Base-by-base conservation (phyloP, 1,140 invertebrate species). In the Brachystomella parvula region DNA sequence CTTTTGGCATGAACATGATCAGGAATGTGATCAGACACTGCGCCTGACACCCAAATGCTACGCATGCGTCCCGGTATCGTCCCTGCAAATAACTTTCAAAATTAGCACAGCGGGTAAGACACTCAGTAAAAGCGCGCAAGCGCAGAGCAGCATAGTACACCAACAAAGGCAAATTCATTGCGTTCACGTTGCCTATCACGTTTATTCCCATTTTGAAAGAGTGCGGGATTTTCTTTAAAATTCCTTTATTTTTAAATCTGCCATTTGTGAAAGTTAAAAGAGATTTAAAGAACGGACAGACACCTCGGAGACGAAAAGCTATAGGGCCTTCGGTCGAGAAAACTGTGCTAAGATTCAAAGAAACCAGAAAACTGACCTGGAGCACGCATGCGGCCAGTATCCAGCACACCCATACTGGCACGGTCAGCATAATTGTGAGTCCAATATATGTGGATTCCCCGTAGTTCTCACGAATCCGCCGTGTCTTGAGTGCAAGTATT, bases 1-100 rank as follows among this genome's bases (percentile, higher is more conserved):
- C 74, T 71, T 94, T 94, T 1, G 92, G 91, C 77, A 94, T 86
- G 78, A 96, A 96, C 91, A 96, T 94, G 15, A 92, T 84, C 56
- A 94, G 82, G 76, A 96, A 92, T 15, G 94, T 85, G 12, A 92
- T 83, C 1, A 87, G 83, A 30, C 90, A 86, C 3, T 89, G 92
- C 31, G 86, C 83, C 15, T 93, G 83, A 21, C 95, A 79, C 0
- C 92, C 93, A 74, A 90, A 92, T 0, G 89, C 91, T 0, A 94
- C 81, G 78, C 90, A 92, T 0, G 89, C 90, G 76, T 95, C 92
- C 58, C 87, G 85, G 69, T 87, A 59, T 19, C 65, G 19, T 15
- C 67, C 71, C 67, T 69, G 44, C 35, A 39, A 53, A 44, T n/a
- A 9, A 0, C 12, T 30, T 62, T 35, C 28, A 35, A 19, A 35